Evolutionary conservation across 2,113 vertebrate genomes (phyloP).

Genomic region (Scortum barcoo): DNA sequence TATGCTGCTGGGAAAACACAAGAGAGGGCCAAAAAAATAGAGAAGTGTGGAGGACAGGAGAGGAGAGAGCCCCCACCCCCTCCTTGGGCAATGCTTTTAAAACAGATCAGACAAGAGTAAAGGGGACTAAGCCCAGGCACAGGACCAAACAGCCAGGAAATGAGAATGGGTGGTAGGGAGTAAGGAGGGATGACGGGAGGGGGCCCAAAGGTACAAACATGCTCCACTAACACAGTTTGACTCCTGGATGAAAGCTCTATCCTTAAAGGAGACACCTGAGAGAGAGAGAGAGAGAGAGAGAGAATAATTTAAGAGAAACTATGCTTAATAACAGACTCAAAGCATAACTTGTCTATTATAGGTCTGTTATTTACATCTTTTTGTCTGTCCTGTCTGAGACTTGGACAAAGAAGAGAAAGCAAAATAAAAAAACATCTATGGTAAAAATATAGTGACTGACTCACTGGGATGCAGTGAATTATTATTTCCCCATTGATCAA

Average conservation of each 20-base stretch:
- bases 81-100: conserved; percentile 72
- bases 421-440: neutral
- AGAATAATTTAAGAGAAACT: neutral
- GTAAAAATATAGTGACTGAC: neutral
- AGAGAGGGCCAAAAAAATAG: conserved; percentile 32
- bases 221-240: conserved; percentile 54
- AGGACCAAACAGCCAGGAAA: conserved; percentile 77
- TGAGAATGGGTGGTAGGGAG: conserved; percentile 64
- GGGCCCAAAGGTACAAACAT: conserved; percentile 49
- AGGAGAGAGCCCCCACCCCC: conserved; percentile 11
- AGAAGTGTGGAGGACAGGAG: conserved; percentile 39
- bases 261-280: neutral
- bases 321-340: neutral
- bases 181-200: conserved; percentile 16
- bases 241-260: conserved; percentile 21
- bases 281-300: neutral
- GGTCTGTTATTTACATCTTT: neutral
- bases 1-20: conserved; percentile 46
- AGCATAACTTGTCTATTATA: neutral
- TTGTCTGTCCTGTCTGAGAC: neutral
- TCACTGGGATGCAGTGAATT: neutral
- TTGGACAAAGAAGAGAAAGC: neutral
- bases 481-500: neutral
- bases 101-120: conserved; percentile 78
- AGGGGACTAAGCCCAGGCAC: conserved; percentile 63